Percentiles rank a stretch among this genome's conserved stretches.
phyloP scores from a whole-genome alignment of 1,140 invertebrate species.

The Liolophura sinensis region DNA sequence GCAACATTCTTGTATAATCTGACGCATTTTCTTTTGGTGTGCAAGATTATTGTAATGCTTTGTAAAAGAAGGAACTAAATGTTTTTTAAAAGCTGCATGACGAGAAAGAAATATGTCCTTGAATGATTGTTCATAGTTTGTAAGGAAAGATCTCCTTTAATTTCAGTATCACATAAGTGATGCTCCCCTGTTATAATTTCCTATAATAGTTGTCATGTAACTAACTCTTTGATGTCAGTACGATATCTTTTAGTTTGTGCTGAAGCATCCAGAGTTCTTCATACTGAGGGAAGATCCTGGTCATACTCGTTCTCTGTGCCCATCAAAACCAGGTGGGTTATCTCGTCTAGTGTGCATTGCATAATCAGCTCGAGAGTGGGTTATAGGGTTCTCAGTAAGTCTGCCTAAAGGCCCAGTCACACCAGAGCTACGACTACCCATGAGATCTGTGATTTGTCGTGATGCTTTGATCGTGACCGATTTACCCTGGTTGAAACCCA shows the following conservation, averaged over 20 bases:
- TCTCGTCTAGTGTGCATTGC: too few species aligned
- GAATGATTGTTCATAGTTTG: too few species aligned
- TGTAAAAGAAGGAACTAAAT: not conserved
- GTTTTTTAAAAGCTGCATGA: too few species aligned
- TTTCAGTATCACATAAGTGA: not conserved
- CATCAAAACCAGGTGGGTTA: slow-evolving; percentile 42
- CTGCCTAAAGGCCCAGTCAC: too few species aligned
- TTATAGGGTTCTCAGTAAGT: too few species aligned
- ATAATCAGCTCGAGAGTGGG: too few species aligned
- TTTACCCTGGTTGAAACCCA: too few species aligned
- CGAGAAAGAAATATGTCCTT: too few species aligned
- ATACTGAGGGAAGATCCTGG: slow-evolving; percentile 74
- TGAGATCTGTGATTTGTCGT: too few species aligned
- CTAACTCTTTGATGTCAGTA: slow-evolving; percentile 2
- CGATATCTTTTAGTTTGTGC: slow-evolving; percentile 65
- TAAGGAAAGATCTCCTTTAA: not conserved
- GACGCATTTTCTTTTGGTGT: not conserved
- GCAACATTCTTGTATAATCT: not conserved
- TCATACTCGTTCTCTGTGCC: slow-evolving; percentile 47
- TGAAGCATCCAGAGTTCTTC: slow-evolving; percentile 79
- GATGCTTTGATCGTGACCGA: too few species aligned
- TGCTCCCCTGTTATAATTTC: too few species aligned
- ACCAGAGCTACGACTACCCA: too few species aligned
- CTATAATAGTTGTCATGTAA: not conserved
- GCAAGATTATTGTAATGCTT: not conserved